Base-by-base conservation (phyloP, 1,140 invertebrate genomes). In the Cyclina sinensis region DNA sequence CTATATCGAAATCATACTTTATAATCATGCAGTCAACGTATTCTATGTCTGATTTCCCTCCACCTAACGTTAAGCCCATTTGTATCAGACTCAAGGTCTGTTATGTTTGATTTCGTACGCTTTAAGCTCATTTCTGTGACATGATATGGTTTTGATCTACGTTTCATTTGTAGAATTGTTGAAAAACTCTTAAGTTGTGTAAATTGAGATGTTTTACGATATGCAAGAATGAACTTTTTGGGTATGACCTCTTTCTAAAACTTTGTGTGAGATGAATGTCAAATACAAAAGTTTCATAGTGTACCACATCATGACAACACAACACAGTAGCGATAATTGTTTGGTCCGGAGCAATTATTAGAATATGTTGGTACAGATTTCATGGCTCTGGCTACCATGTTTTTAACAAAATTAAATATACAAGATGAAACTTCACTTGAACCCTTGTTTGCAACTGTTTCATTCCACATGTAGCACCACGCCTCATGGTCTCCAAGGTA, bases 291-390 rank as follows among this genome's bases (percentile, higher is more conserved):
- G 32, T 70, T 70, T 39, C 7, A 73, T 18, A 24, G 27, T 54
- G n/a, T n/a, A 83, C 65, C 37, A 37, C 62, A 48, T 5, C 39
- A 48, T 12, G 43, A 39, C n/a, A 70, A 65, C 18, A 54, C 51
- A 27, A n/a, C n/a, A n/a, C n/a, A n/a, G 86, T 27, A 27, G 46
- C 65, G 43, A 68, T 81, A 43, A 74, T 27, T 24, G 54, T 88
- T 48, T 54, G 65, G 79, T 18, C 79, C 79, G 9, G 62, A 16
- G 35, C 79, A 76, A 14, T 30, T 32, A 57, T 74, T 51, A 35
- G 68, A 57, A 46, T 87, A 87, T 16, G 65, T 54, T n/a, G 65
- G 68, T 16, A 76, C 78, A 87, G 79, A 76, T 48, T 81, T 11
- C 1, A 62, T n/a, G 11, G n/a, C 16, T 59, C 16, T 27, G 43